phyloP scores from a whole-genome alignment of 2,113 vertebrate species.

The Thalassarche chlororhynchos region DNA sequence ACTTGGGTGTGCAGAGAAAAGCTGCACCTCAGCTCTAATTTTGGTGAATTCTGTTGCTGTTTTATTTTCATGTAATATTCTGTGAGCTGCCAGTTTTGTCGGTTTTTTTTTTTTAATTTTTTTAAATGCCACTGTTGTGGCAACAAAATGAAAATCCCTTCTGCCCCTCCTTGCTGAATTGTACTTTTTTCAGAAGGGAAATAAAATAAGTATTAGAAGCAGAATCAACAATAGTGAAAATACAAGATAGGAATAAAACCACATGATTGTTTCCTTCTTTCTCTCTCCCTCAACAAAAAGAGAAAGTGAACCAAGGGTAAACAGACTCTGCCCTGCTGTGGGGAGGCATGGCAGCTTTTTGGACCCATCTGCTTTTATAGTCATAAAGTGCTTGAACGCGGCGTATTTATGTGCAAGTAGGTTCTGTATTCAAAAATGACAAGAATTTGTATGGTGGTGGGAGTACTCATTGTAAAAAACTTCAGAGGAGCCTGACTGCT shows the following conservation, averaged over 20 bases:
- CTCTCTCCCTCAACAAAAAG: neutral
- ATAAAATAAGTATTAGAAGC: neutral
- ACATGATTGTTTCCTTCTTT: neutral
- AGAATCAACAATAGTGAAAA: neutral
- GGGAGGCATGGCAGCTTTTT: neutral
- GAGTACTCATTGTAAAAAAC: neutral
- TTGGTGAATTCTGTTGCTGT: neutral
- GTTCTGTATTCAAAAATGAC: neutral
- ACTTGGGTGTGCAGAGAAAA: neutral
- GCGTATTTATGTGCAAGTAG: neutral
- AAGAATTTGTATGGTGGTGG: neutral
- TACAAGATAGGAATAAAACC: neutral
- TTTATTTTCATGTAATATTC: neutral
- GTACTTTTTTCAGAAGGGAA: neutral
- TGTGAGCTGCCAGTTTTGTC: neutral
- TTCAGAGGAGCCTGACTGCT: neutral
- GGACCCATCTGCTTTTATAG: neutral
- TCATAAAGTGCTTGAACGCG: neutral
- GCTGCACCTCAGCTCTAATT: neutral
- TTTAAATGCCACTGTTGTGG: neutral
- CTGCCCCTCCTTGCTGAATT: neutral
- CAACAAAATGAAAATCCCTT: neutral
- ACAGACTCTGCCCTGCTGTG: neutral
- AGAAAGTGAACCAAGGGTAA: neutral
- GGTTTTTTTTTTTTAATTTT: neutral